Evolutionary conservation across 1,140 invertebrate genomes (phyloP).

Genomic region (Macrostomum lignano): DNA sequence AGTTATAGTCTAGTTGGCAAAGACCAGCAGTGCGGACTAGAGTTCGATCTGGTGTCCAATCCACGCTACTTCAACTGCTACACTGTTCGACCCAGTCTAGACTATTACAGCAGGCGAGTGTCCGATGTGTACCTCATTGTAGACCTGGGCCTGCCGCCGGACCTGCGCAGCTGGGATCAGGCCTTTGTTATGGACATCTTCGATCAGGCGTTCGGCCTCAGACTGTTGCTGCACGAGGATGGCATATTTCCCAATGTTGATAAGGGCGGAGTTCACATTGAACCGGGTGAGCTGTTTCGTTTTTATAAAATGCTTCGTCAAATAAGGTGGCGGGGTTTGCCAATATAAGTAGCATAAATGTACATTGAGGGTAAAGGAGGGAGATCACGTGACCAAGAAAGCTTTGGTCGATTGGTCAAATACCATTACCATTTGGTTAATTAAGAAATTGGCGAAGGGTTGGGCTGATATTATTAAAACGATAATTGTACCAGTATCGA

Average conservation of each 20-base stretch:
- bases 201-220: conserved; percentile 1
- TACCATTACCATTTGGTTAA: too few species aligned
- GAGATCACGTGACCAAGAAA: too few species aligned
- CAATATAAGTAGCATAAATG: too few species aligned
- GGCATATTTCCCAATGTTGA: conserved; percentile 4
- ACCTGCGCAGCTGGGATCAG: background rate
- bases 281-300: conserved; percentile 6
- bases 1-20: background rate
- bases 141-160: background rate
- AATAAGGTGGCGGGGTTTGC: too few species aligned
- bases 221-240: conserved; percentile 2
- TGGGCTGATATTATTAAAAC: too few species aligned
- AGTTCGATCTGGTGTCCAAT: background rate
- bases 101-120: too few species aligned
- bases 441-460: too few species aligned
- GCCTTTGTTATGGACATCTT: conserved; percentile 1
- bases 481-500: too few species aligned
- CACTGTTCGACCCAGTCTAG: background rate
- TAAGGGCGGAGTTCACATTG: conserved; percentile 4
- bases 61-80: conserved; percentile 1
- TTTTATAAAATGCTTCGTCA: too few species aligned
- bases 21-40: background rate
- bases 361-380: too few species aligned
- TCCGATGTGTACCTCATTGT: background rate
- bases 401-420: too few species aligned